Conservation (phyloP, 2,797 vertebrate species). For the Pangasius macronema region DNA sequence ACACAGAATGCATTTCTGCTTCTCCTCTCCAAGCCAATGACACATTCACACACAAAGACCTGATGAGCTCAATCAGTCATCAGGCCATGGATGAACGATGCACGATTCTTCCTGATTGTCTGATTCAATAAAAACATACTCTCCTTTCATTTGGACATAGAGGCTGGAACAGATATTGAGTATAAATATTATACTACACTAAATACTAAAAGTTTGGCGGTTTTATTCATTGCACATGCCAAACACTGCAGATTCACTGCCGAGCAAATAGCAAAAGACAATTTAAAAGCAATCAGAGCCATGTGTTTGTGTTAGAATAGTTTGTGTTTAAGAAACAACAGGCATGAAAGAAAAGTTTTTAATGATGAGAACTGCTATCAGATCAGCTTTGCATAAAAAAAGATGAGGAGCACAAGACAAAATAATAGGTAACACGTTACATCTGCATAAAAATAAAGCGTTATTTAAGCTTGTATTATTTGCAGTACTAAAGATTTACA, state of each 20-base stretch:
- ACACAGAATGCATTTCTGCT: constrained; percentile 41
- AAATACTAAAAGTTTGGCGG: background rate
- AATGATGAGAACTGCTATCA: background rate
- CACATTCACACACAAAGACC: constrained; percentile 13
- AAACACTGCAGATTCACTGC: background rate
- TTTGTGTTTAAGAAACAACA: background rate
- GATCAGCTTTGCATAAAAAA: background rate
- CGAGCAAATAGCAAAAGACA: background rate
- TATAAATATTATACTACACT: background rate
- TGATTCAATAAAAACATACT: background rate
- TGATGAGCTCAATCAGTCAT: constrained; percentile 11
- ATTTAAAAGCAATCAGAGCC: background rate
- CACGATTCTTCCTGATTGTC: background rate
- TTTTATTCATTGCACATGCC: background rate
- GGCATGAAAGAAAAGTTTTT: background rate
- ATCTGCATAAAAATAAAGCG: background rate
- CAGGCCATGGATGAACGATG: background rate
- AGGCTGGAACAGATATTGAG: background rate
- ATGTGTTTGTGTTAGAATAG: background rate
- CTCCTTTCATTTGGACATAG: background rate
- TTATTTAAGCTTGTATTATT: background rate
- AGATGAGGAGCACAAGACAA: background rate
- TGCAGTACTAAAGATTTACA: background rate
- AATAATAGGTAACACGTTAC: background rate
- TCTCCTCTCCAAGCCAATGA: constrained; percentile 8